Percentiles rank a stretch among this genome's conserved stretches.
Conservation (phyloP, 1,140 invertebrate species). For the Acromyrmex heyeri region DNA sequence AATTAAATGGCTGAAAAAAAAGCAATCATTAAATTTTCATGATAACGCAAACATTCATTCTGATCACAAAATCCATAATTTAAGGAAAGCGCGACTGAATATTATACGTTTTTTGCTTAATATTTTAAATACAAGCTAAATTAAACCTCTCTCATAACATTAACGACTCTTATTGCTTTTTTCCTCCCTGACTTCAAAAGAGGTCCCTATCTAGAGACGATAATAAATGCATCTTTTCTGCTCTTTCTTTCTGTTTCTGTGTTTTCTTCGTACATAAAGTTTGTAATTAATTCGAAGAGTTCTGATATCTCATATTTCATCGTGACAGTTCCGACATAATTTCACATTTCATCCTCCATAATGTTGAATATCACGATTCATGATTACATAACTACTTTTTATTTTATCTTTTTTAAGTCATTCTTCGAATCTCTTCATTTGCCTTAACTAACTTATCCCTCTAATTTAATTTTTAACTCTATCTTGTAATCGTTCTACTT, state of each 20-base stretch:
- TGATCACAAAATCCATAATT: not conserved
- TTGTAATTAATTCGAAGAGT: slow-evolving; percentile 46
- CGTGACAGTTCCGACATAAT: slow-evolving; percentile 2
- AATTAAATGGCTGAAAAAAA: not conserved
- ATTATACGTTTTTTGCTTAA: not conserved
- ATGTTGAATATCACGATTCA: slow-evolving; percentile 9
- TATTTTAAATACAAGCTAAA: not conserved
- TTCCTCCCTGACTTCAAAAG: not conserved
- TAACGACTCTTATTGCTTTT: slow-evolving; percentile 5
- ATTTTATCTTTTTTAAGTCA: not conserved
- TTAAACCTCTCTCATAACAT: slow-evolving; percentile 9
- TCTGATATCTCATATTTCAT: slow-evolving; percentile 49
- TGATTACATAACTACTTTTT: not conserved
- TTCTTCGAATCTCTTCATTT: slow-evolving; percentile 6
- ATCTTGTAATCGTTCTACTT: not conserved
- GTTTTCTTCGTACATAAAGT: slow-evolving; percentile 39
- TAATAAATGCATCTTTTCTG: slow-evolving; percentile 46
- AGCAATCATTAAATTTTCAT: not conserved
- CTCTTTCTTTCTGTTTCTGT: slow-evolving; percentile 25
- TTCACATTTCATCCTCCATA: slow-evolving; percentile 5
- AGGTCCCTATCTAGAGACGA: not conserved
- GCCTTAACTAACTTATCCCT: not conserved
- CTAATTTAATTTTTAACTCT: not conserved
- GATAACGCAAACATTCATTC: not conserved
- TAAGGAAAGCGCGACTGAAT: not conserved